Conservation (phyloP, 2,113 vertebrate species). For the Dicerorhinus sumatrensis region DNA sequence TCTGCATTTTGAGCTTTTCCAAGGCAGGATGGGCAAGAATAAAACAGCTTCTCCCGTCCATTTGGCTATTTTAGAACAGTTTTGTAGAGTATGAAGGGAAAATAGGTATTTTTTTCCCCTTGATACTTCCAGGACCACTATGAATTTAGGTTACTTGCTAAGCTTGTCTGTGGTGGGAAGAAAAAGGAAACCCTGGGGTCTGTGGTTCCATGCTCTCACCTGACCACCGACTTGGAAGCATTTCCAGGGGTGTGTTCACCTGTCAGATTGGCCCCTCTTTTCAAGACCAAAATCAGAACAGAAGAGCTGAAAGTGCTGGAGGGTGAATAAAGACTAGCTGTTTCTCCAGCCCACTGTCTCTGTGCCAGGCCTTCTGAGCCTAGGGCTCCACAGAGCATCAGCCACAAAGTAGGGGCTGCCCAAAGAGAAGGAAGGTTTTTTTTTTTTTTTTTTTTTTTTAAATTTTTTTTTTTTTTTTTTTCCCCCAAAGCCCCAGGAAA, state of each 20-base stretch:
- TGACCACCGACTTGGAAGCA: background rate
- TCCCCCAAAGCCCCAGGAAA: too few species aligned
- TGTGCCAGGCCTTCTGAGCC: background rate
- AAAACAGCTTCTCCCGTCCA: background rate
- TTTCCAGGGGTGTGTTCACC: background rate
- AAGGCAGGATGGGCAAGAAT: background rate
- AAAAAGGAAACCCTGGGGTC: background rate
- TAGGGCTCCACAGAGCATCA: background rate
- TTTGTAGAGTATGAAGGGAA: background rate
- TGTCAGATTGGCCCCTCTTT: background rate
- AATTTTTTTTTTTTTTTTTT: too few species aligned
- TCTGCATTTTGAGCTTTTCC: constrained; percentile 44
- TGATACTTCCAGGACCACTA: background rate
- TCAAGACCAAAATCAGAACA: background rate
- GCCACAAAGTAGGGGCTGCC: background rate
- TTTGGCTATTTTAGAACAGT: background rate
- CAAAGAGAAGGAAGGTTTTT: background rate
- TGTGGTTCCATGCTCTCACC: background rate
- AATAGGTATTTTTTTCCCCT: background rate
- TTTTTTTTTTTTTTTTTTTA: too few species aligned
- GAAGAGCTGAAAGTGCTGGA: background rate
- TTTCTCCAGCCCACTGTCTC: background rate
- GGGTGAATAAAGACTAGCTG: background rate
- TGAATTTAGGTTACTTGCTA: background rate
- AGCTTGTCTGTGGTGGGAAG: background rate